Percentiles rank a stretch among this genome's conserved stretches.
Conservation (phyloP, 2,113 vertebrate species). For the Nothobranchius furzeri region DNA sequence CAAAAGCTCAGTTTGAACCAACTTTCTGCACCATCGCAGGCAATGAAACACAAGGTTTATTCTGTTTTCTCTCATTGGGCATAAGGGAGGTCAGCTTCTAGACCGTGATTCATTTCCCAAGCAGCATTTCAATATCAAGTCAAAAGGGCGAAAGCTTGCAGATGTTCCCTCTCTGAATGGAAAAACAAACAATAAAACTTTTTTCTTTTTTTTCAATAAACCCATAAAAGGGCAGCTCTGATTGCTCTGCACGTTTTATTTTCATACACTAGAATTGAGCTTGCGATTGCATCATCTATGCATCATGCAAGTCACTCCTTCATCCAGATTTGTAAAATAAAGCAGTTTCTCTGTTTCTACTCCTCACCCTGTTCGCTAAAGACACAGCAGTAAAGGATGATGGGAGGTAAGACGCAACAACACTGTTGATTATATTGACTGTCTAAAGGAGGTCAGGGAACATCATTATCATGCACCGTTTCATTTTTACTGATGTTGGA, state of each 20-base stretch:
- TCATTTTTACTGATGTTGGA: conserved; percentile 62
- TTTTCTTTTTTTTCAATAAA: conserved; percentile 34
- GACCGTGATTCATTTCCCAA: conserved; percentile 62
- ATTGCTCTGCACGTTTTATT: conserved; percentile 47
- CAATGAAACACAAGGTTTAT: conserved; percentile 56
- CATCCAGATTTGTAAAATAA: conserved; percentile 4
- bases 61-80: conserved; percentile 63
- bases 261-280: conserved; percentile 29
- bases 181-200: conserved; percentile 64
- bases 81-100: conserved; percentile 59
- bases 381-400: conserved; percentile 2
- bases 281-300: background rate
- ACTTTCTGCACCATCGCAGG: conserved; percentile 55
- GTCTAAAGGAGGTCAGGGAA: conserved; percentile 67
- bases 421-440: conserved; percentile 44
- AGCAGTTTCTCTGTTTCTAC: background rate
- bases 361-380: no score
- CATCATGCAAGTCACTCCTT: background rate
- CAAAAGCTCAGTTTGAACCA: conserved; percentile 34
- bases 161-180: conserved; percentile 53
- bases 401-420: conserved; percentile 32
- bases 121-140: conserved; percentile 54
- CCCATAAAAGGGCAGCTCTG: conserved; percentile 43
- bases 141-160: conserved; percentile 60
- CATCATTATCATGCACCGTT: conserved; percentile 61